Base-by-base conservation (phyloP, 1,140 invertebrate genomes). In the Steinernema feltiae region DNA sequence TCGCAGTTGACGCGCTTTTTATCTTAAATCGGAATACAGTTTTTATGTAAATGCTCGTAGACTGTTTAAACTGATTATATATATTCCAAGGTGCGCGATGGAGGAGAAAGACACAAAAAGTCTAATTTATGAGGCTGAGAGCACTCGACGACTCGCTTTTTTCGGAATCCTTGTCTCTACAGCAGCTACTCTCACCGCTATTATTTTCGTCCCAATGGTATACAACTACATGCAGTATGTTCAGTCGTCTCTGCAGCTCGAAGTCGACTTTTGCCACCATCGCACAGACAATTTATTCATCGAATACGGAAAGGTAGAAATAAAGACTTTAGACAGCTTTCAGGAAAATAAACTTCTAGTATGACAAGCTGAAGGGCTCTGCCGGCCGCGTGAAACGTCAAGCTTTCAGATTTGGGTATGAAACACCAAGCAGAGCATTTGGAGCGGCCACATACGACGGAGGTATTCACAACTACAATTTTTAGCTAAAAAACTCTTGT, bases 201-300 rank as follows among this genome's bases (percentile, higher is more conserved):
- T 63, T 3, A 63, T 63, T 27, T 63, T 63, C 53, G 53, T 63
- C 3, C 53, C 53, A 3, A 63, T 63, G 53, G 53, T 63, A 27
- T 63, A 63, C 53, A 63, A 63, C 53, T 63, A 63, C 53, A 63
- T 63, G 53, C 53, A 63, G 53, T 63, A 63, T 21, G 53, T 63
- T 7, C 53, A 63, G 53, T 63, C 53, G 12, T 63, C 53, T 3
- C 53, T 63, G 2, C 53, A 63, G 24, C 24, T 63, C 15, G 53
- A 63, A 27, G 53, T 63, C 24, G 41, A 46, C 7, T 46, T 46
- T n/a, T 46, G 41, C 41, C 41, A 46, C 41, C 41, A 46, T n/a
- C 41, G 41, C 41, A 63, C 53, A 7, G 53, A 63, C 12, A 63
- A 63, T 27, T 21, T 63, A 3, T 63, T 63, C 53, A 21, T 27